Evolutionary conservation across 2,113 vertebrate genomes (phyloP).

Genomic region (Origma solitaria): DNA sequence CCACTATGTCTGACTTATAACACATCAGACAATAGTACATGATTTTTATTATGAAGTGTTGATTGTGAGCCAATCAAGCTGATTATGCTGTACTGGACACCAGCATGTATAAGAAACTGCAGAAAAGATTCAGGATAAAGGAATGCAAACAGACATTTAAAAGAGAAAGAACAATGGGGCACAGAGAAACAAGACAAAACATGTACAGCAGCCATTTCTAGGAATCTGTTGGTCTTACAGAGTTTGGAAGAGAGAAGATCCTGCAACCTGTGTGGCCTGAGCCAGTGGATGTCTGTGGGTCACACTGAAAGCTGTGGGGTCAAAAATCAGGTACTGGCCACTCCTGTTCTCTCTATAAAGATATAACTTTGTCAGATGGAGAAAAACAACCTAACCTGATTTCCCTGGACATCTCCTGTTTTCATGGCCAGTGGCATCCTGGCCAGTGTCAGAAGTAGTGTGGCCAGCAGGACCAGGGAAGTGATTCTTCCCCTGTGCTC

Average conservation of each 20-base stretch:
- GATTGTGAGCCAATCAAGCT: background rate
- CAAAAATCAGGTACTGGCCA: background rate
- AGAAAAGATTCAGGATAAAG: background rate
- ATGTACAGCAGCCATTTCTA: background rate
- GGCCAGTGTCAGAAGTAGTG: accelerated
- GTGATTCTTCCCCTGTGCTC: background rate
- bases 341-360: background rate
- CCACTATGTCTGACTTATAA: background rate
- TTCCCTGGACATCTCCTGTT: background rate
- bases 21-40: background rate
- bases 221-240: background rate
- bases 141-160: background rate
- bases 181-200: background rate
- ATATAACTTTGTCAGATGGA: background rate
- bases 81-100: background rate
- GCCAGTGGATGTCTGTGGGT: background rate
- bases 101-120: background rate
- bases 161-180: background rate
- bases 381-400: background rate
- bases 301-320: background rate
- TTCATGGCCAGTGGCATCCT: background rate
- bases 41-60: background rate
- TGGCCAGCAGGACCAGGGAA: background rate
- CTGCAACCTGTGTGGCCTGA: background rate
- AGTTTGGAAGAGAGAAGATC: background rate